phyloP scores from a whole-genome alignment of 2,888 invertebrate species.

The Oxytorus armatus region DNA sequence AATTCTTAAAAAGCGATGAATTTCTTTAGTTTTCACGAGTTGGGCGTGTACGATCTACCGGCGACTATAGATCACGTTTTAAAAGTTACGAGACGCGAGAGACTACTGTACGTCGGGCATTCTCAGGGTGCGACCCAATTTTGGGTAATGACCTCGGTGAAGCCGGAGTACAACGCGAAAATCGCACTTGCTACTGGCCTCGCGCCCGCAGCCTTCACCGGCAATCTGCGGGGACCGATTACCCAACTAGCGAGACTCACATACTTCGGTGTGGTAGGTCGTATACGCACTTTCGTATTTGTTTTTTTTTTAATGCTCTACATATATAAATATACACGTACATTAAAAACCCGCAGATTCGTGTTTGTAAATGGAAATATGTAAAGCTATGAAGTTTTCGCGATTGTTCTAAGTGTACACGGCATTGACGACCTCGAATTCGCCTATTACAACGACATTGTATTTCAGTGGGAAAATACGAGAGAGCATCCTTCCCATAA shows the following conservation, averaged over 20 bases:
- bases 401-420: background rate
- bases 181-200: slow-evolving; percentile 79
- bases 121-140: slow-evolving; percentile 86
- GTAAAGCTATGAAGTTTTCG: background rate
- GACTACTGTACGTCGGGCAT: slow-evolving; percentile 86
- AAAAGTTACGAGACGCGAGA: slow-evolving; percentile 80
- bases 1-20: background rate
- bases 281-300: background rate
- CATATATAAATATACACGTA: background rate
- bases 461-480: slow-evolving; percentile 21
- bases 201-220: slow-evolving; percentile 82
- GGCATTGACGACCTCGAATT: background rate
- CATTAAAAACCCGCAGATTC: background rate
- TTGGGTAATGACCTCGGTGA: slow-evolving; percentile 81
- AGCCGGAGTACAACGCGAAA: slow-evolving; percentile 80
- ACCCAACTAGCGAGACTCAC: slow-evolving; percentile 80
- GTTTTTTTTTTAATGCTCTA: slow-evolving; percentile 2
- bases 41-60: slow-evolving; percentile 86
- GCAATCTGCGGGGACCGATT: slow-evolving; percentile 80
- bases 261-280: slow-evolving; percentile 82
- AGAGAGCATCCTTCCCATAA: slow-evolving; percentile 2
- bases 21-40: slow-evolving; percentile 81
- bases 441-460: background rate
- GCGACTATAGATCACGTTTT: slow-evolving; percentile 86
- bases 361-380: background rate